Evolutionary conservation across 2,888 invertebrate genomes (phyloP).

Genomic region (Ypsolopha sequella): DNA sequence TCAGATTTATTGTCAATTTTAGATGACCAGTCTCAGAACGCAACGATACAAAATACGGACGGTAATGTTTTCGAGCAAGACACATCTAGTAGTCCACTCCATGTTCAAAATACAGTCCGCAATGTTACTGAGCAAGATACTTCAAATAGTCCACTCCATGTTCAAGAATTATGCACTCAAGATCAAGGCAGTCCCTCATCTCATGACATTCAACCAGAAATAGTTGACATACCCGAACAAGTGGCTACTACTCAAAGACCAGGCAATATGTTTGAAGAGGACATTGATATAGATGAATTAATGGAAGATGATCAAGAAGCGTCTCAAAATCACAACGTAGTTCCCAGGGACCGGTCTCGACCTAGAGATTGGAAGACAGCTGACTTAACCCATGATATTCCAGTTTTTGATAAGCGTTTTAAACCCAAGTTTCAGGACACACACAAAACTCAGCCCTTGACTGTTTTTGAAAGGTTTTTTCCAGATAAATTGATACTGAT

Average conservation of each 20-base stretch:
- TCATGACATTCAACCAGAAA: slow-evolving; percentile 7
- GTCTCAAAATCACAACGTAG: slow-evolving; percentile 8
- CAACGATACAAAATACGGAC: slow-evolving; percentile 4
- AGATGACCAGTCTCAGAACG: slow-evolving; percentile 1
- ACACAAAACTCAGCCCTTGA: slow-evolving; percentile 2
- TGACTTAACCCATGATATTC: slow-evolving; percentile 4
- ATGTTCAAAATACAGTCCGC: too few species aligned
- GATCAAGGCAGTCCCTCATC: slow-evolving; percentile 6
- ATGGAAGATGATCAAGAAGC: slow-evolving; percentile 10
- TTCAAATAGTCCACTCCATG: slow-evolving; percentile 7
- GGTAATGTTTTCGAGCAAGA: slow-evolving; percentile 4
- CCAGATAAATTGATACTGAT: slow-evolving; percentile 14
- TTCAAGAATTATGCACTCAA: slow-evolving; percentile 8
- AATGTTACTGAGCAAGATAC: slow-evolving; percentile 8
- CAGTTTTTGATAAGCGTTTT: slow-evolving; percentile 1
- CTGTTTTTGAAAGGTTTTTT: slow-evolving; percentile 17
- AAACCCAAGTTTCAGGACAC: slow-evolving; percentile 3
- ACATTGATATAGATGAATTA: slow-evolving; percentile 9
- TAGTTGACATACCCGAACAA: slow-evolving; percentile 5
- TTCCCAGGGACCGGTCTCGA: slow-evolving; percentile 9
- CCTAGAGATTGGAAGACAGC: slow-evolving; percentile 3
- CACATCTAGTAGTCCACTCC: too few species aligned
- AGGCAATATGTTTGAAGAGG: slow-evolving; percentile 7
- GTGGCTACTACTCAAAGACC: slow-evolving; percentile 5
- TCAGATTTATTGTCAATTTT: slow-evolving; percentile 4